Evolutionary conservation across 2,888 invertebrate genomes (phyloP).

Genomic region (Listrodromus nycthemerus): DNA sequence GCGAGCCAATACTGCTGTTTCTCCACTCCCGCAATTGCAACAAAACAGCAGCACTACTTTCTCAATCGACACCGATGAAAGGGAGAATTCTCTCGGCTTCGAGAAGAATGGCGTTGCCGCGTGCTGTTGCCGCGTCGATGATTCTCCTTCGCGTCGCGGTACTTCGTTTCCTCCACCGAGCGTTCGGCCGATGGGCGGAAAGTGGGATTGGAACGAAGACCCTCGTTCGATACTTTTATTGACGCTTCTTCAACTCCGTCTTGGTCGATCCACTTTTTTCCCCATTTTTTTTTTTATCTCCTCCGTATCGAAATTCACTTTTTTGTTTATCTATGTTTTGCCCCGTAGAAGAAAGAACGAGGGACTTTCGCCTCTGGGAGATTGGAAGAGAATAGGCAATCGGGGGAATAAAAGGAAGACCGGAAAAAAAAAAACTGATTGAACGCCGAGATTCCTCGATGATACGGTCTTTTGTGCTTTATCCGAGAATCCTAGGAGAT

Average conservation of each 20-base stretch:
- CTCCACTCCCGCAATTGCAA: slow-evolving; percentile 13
- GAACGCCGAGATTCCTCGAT: slow-evolving; percentile 28
- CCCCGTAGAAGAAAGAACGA: background rate
- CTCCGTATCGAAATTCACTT: slow-evolving; percentile 3
- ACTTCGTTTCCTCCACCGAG: slow-evolving; percentile 10
- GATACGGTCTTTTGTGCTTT: slow-evolving; percentile 8
- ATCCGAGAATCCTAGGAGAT: background rate
- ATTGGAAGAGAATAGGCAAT: slow-evolving; percentile 45
- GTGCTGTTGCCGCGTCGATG: slow-evolving; percentile 17
- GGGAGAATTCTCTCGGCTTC: slow-evolving; percentile 31
- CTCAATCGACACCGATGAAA: slow-evolving; percentile 61
- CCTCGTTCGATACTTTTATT: slow-evolving; percentile 50
- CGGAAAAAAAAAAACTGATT: background rate
- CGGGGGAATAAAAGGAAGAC: background rate
- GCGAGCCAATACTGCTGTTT: slow-evolving; percentile 13
- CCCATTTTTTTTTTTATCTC: background rate
- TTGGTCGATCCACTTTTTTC: background rate
- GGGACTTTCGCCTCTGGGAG: slow-evolving; percentile 17
- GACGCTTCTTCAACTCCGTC: slow-evolving; percentile 30
- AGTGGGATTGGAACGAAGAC: slow-evolving; percentile 49
- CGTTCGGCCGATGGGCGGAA: slow-evolving; percentile 37
- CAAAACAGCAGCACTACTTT: slow-evolving; percentile 43
- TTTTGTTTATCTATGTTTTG: slow-evolving; percentile 23
- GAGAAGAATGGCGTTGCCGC: slow-evolving; percentile 34
- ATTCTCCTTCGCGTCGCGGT: slow-evolving; percentile 29